These are phyloP conservation scores for Microctonus brassicae DNA, from an alignment of 2,888 invertebrate species.

Conservation along the genomic window DNA sequence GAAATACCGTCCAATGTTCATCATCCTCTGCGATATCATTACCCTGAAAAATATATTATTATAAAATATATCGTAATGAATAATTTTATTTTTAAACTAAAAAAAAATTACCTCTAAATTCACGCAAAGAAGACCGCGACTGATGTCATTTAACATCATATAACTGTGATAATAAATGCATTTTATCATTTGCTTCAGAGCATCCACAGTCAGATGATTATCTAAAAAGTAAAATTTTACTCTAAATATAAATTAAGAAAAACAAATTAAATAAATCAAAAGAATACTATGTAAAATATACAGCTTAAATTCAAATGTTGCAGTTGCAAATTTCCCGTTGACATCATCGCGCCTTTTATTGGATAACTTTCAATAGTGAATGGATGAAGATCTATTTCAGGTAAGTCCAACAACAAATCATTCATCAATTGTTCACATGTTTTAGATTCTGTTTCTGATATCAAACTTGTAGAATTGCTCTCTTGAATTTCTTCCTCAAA, in stretches of 20 bases:
- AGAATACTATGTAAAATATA: constrained; percentile 43
- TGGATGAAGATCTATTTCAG: constrained; percentile 54
- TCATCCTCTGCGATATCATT: constrained; percentile 39
- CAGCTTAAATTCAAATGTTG: constrained; percentile 65
- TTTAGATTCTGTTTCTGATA: too few relatives aligned
- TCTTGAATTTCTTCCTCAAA: not conserved
- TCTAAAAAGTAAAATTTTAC: constrained; percentile 45
- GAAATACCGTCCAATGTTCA: constrained; percentile 38
- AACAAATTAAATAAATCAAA: not conserved
- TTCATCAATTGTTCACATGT: not conserved
- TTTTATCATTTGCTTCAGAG: constrained; percentile 47
- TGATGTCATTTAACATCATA: constrained; percentile 48
- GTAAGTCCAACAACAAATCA: not conserved
- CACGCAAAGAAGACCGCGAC: constrained; percentile 47
- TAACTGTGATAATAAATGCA: constrained; percentile 57
- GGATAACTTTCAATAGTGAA: constrained; percentile 57
- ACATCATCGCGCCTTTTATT: constrained; percentile 54
- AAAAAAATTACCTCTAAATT: constrained; percentile 44
- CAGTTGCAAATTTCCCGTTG: constrained; percentile 62
- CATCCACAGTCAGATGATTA: constrained; percentile 52
- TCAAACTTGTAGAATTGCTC: too few relatives aligned
- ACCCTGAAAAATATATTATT: constrained; percentile 39
- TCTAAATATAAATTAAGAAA: too few relatives aligned
- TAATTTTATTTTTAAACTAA: not conserved
- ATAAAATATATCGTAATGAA: not conserved